phyloP scores from a whole-genome alignment of 1,140 invertebrate species.

The Arion vulgaris region DNA sequence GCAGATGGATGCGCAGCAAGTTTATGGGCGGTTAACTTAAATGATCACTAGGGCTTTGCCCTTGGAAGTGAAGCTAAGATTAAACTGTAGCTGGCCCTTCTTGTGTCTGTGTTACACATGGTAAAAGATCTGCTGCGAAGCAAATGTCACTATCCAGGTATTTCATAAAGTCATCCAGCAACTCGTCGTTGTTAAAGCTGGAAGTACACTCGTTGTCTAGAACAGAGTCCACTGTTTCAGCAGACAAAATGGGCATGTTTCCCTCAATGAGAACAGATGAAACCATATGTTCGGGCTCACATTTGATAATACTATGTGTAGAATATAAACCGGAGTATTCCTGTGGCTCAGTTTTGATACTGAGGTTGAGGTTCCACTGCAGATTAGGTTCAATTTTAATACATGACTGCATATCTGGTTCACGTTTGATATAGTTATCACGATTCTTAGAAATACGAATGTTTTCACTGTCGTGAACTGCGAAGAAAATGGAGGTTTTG shows the following conservation, averaged over 20 bases:
- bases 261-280: background rate
- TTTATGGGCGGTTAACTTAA: background rate
- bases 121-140: background rate
- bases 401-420: background rate
- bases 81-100: slow-evolving; percentile 25
- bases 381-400: background rate
- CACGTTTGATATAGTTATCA: background rate
- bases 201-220: background rate
- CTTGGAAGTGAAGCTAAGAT: background rate
- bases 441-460: background rate
- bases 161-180: slow-evolving; percentile 20
- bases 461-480: slow-evolving; percentile 7
- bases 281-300: slow-evolving; percentile 7
- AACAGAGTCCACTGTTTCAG: background rate
- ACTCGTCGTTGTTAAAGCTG: slow-evolving; percentile 14
- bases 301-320: background rate
- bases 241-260: slow-evolving; percentile 12
- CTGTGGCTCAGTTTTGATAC: slow-evolving; percentile 20
- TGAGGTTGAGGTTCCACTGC: background rate
- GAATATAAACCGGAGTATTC: background rate
- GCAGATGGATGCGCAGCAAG: background rate
- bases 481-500: background rate
- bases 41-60: background rate
- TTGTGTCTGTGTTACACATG: slow-evolving; percentile 19
- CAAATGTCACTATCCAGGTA: background rate